Evolutionary conservation across 2,888 invertebrate genomes (phyloP), one percentile per base, ranked within the genome.

Genomic region (Chesias legatella): DNA sequence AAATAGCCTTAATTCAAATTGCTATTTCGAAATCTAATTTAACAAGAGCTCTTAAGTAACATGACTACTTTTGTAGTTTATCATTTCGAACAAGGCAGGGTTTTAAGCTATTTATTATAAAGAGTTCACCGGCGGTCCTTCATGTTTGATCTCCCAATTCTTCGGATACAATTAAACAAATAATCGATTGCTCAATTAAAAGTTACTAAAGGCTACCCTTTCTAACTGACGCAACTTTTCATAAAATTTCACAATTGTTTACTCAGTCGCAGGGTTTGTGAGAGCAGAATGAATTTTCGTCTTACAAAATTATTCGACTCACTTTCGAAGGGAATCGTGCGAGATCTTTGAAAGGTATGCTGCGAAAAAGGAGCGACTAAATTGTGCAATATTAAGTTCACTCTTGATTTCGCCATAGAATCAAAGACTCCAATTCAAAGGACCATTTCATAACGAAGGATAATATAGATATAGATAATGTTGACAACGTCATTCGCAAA

Each of bases 171-270:
- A 60, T 63, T 63, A 58, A 52, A 35, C 30, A 34, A 24, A 27
- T 51, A 38, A 50, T 10, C 38, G 35, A 34, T 44, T 43, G 42
- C 7, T 39, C 40, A 54, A 60, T 53, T 53, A 54, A 56, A 48
- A 59, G 54, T 63, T 64, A 56, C 56, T 63, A 73, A 77, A 77
- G 73, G 70, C 70, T 71, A 69, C 67, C 76, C 76, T 77, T 77
- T 76, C 76, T 73, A 72, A 39, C 65, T 79, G 78, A 79, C 57
- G 79, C 75, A 79, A 79, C 56, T 61, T 66, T 63, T 56, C 59
- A 59, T 66, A 51, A 49, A 53, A 55, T 79, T 77, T 67, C 77
- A 64, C 67, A 66, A 62, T 60, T 48, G 64, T 50, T 58, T 53
- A 54, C 57, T 58, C 56, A 51, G 58, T 58, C 60, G 60, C 28